Evolutionary conservation across 2,888 invertebrate genomes (phyloP).

Genomic region (Drosophila barbarae): DNA sequence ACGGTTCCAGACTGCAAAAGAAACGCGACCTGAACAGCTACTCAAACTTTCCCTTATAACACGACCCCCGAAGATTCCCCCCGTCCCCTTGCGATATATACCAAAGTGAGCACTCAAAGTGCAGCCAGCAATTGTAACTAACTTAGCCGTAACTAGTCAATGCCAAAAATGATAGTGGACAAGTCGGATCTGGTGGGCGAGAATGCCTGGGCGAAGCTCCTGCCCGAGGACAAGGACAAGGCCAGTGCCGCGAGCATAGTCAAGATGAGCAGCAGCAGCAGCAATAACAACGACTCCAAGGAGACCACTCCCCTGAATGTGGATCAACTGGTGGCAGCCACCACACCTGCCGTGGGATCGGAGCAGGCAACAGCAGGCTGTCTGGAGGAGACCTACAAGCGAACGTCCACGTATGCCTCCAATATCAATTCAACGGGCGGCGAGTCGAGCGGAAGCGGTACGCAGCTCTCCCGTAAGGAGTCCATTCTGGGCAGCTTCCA

Average conservation of each 20-base stretch:
- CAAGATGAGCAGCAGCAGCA: constrained; percentile 57
- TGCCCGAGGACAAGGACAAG: constrained; percentile 72
- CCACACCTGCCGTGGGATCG: neutral
- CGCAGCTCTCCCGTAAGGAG: constrained; percentile 74
- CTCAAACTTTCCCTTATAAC: constrained; percentile 70
- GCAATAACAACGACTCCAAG: constrained; percentile 44
- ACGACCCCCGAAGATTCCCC: constrained; percentile 22
- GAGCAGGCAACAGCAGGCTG: constrained; percentile 13
- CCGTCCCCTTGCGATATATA: constrained; percentile 16
- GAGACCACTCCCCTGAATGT: constrained; percentile 70
- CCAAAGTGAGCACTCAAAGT: constrained; percentile 80
- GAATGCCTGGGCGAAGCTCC: constrained; percentile 79
- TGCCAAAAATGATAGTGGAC: constrained; percentile 77
- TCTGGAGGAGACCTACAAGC: constrained; percentile 58
- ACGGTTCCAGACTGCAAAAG: constrained; percentile 40
- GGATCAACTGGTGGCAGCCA: constrained; percentile 51
- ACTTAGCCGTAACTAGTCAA: constrained; percentile 42
- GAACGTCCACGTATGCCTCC: constrained; percentile 63
- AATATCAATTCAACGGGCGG: constrained; percentile 61
- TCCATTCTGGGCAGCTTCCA: constrained; percentile 79
- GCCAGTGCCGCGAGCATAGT: constrained; percentile 64
- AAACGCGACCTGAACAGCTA: constrained; percentile 50
- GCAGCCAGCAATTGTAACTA: constrained; percentile 19
- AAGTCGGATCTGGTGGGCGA: constrained; percentile 76
- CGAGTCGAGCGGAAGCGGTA: constrained; percentile 64